Base-by-base conservation (phyloP, 2,797 vertebrate genomes). In the Muscicapa striata region DNA sequence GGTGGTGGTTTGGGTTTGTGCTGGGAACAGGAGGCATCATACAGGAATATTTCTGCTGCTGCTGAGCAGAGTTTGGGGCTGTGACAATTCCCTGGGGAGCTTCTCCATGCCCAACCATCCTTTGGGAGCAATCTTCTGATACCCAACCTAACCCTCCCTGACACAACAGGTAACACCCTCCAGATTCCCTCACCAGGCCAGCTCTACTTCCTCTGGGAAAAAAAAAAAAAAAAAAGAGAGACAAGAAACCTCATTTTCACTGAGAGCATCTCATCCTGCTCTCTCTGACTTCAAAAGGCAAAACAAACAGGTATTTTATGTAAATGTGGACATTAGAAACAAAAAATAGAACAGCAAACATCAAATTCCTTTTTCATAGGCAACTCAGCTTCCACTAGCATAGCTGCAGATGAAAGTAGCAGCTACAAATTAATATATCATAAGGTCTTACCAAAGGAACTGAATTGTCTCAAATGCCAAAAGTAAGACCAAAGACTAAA, bases 371-470 rank as follows among this genome's bases (percentile, higher is more conserved):
- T 95, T 84, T 59, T 93, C 90, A 78, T 4, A 75, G 91, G 94
- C 77, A 73, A 45, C 80, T 48, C 52, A 45, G 83, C 51, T 77
- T 94, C 85, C 90, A 49, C 38, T 48, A 77, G 46, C 90, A 89
- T 30, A 43, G 91, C 43, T 87, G 94, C 74, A 90, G 96, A 94
- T 94, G 91, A 96, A 96, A 96, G 89, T 45, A 74, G 73, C 6
- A 94, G 91, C 80, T 86, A 88, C 73, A 94, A 93, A 96, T 95
- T 75, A 95, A 96, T 91, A 76, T 84, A 93, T 93, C 96, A 88
- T 75, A 84, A 94, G 70, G 74, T 79, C 74, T 49, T 84, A 81
- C 62, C 77, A 89, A 73, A 86, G 77, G 80, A 90, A 68, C 24
- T 6, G 67, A 92, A 94, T 70, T 79, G 41, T 83, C 93, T 92